These are phyloP conservation scores for Meteorus colon DNA, from an alignment of 2,888 invertebrate species.

Conservation along the genomic window DNA sequence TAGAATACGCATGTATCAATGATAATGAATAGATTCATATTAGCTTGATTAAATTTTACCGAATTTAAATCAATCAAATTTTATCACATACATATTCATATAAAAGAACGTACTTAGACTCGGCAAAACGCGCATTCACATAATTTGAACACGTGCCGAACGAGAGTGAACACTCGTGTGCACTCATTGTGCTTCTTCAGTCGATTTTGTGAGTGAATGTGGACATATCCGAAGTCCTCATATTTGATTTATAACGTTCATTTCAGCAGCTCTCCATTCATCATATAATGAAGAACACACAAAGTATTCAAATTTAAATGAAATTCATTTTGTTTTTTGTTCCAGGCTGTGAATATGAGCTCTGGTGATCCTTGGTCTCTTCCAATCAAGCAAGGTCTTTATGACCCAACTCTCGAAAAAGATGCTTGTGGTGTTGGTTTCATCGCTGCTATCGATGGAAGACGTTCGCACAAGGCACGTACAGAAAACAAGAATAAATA, in stretches of 20 bases:
- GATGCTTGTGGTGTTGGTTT: slow-evolving; percentile 99
- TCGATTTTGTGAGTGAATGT: not conserved
- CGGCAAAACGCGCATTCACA: not conserved
- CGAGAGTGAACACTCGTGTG: not conserved
- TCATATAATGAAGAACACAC: not conserved
- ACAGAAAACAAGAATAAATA: slow-evolving; percentile 16
- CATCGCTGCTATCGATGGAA: slow-evolving; percentile 98
- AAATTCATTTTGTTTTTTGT: slow-evolving; percentile 28
- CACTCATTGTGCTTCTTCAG: slow-evolving; percentile 12
- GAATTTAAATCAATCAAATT: not conserved
- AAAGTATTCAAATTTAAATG: not conserved
- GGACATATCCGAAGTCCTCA: not conserved
- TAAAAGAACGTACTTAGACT: not conserved
- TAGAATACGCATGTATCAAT: not conserved
- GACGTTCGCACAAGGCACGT: slow-evolving; percentile 89
- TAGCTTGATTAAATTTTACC: not conserved
- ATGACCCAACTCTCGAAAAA: slow-evolving; percentile 95
- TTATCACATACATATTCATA: not conserved
- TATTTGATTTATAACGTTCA: not conserved
- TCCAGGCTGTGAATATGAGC: slow-evolving; percentile 70
- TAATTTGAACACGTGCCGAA: not conserved
- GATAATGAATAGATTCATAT: not conserved
- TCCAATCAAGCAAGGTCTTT: slow-evolving; percentile 92
- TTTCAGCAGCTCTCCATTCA: not conserved
- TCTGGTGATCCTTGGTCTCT: slow-evolving; percentile 85